Evolutionary conservation across 2,113 vertebrate genomes (phyloP), one percentile per base, ranked within the genome.

Genomic region (Heterotis niloticus): DNA sequence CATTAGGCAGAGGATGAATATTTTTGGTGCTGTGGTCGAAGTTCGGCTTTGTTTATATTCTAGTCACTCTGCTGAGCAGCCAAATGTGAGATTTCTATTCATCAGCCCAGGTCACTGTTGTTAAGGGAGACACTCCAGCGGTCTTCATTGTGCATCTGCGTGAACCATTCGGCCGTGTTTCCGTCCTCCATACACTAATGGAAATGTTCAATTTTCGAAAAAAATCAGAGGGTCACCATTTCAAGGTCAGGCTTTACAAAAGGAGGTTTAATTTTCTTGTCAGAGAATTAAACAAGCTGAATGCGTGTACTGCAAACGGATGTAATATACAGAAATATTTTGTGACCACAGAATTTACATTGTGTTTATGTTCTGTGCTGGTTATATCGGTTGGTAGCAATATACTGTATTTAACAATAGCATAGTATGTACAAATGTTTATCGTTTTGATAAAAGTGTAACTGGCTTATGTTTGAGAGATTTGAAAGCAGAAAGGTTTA

Each of bases 71-170:
- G 29, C 44, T 34, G 7, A 69, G 16, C 14, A 70, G 17, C 34
- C 28, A 14, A 34, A 20, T 28, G 29, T 44, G 29, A 69, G 29
- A 69, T 51, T 71, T 51, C n/a, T 51, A 11, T 24, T 71, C 20
- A n/a, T 11, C 44, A 54, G 3, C 51, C 69, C n/a, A 52, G 69
- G 69, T n/a, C 23, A 71, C 68, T n/a, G 34, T 71, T 71, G 68
- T 71, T 44, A 71, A 20, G 68, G 7, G 52, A 23, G 69, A 51
- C 24, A 20, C 12, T 51, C 34, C 9, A 7, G 69, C 23, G 51
- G 24, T 72, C 20, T 72, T 51, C 14, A 5, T 51, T 51, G 51
- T 20, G 12, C 23, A 4, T 52, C 34, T n/a, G 12, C n/a, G 52
- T 62, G 18, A 9, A 10, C 18, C 34, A 20, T 23, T 71, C n/a